These are phyloP conservation scores for Criorhina ranunculi DNA, from an alignment of 2,888 invertebrate genomes.

Conservation along the genomic window DNA sequence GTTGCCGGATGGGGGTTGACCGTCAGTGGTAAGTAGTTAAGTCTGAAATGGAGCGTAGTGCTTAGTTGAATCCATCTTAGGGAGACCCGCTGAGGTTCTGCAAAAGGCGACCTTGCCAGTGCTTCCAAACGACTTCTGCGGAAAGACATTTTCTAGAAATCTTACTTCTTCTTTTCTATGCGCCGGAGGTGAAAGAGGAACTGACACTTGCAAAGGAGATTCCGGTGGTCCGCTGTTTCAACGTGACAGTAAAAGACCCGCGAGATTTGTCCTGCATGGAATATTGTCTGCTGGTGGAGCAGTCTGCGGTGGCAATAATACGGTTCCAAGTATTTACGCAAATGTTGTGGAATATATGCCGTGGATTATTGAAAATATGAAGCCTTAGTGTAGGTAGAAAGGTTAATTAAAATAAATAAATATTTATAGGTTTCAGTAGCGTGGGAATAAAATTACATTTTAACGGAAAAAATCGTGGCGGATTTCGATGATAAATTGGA, in stretches of 20 bases:
- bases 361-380: slow-evolving; percentile 62
- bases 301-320: slow-evolving; percentile 50
- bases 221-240: slow-evolving; percentile 61
- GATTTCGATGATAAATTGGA: no score
- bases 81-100: slow-evolving; percentile 25
- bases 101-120: slow-evolving; percentile 50
- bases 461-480: no score
- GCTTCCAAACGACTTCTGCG: slow-evolving; percentile 47
- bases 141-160: slow-evolving; percentile 29
- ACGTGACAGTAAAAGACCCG: not conserved
- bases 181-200: slow-evolving; percentile 33
- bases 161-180: slow-evolving; percentile 44
- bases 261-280: slow-evolving; percentile 51
- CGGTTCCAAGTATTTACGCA: slow-evolving; percentile 61
- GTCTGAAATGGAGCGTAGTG: not conserved
- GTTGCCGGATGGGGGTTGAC: slow-evolving; percentile 67
- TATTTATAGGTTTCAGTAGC: no score
- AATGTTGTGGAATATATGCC: slow-evolving; percentile 60
- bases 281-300: slow-evolving; percentile 44
- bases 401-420: no score
- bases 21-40: slow-evolving; percentile 37
- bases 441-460: no score
- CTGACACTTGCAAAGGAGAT: slow-evolving; percentile 56
- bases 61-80: slow-evolving; percentile 4
- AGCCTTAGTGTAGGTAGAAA: not conserved